A percentile compares a stretch with the other conserved stretches of the same genome.
Evolutionary conservation across 35 echinoderm and acorn worm genomes (phyloP).

Genomic region (Apostichopus japonicus): DNA sequence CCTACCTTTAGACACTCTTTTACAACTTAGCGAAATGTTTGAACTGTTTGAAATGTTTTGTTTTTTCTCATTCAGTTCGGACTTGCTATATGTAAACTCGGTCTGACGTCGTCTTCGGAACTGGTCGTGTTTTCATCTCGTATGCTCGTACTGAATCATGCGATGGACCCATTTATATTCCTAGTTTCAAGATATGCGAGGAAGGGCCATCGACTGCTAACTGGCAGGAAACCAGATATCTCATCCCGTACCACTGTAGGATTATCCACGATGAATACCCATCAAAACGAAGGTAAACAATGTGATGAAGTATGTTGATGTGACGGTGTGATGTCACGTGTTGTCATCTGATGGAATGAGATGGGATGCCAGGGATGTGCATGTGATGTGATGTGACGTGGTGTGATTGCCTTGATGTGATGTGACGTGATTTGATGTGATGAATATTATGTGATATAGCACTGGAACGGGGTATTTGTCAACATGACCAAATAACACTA

Average conservation of each 20-base stretch:
- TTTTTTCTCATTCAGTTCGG: not conserved
- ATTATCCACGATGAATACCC: not conserved
- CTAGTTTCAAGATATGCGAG: not conserved
- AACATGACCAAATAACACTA: too few relatives aligned
- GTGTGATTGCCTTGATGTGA: too few relatives aligned
- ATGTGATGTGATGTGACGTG: too few relatives aligned
- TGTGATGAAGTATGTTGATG: too few relatives aligned
- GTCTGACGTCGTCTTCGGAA: not conserved
- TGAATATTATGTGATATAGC: too few relatives aligned
- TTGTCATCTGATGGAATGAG: too few relatives aligned
- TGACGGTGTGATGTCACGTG: too few relatives aligned
- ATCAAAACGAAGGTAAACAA: not conserved
- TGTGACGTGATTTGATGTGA: too few relatives aligned
- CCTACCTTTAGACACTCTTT: not conserved
- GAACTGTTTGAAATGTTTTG: not conserved
- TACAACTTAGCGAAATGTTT: not conserved
- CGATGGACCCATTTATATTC: constrained; percentile 4
- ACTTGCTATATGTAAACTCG: not conserved
- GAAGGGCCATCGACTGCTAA: not conserved
- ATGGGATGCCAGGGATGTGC: too few relatives aligned
- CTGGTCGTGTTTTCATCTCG: not conserved
- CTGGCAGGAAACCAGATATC: not conserved
- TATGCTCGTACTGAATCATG: not conserved
- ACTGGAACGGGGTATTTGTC: too few relatives aligned
- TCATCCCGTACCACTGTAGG: not conserved